Base-by-base conservation (phyloP, 2,113 vertebrate genomes). In the Takifugu flavidus region DNA sequence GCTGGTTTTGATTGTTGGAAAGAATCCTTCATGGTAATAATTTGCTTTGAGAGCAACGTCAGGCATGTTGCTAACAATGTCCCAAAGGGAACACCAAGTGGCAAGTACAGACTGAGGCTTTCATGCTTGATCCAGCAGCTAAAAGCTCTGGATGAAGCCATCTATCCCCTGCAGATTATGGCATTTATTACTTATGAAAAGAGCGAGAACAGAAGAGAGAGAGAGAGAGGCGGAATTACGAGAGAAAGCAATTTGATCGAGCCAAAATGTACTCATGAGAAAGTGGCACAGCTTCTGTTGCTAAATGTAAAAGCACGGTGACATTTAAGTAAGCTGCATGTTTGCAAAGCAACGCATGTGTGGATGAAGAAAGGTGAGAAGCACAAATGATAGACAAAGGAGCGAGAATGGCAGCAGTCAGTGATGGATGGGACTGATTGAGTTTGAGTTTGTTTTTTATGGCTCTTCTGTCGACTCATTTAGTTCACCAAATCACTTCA, bases 181-280 rank as follows among this genome's bases (percentile, higher is more conserved):
- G 62, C 68, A 74, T 77, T 82, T 77, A 81, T 79, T 80, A 74
- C 75, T 73, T 79, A 65, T 77, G 64, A 82, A 82, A 71, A 67
- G 73, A 63, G 68, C 67, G 2, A 62, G 53, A 74, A 74, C 56
- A 56, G 46, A 58, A 4, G 50, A 25, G 26, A 51, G 70, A 0
- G 54, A 43, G 50, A 11, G 51, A 1, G 58, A 20, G 49, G 14
- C 29, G 26, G 13, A 59, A 56, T 59, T 50, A 62, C 8, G 4
- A 64, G 27, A 46, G 15, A 56, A 58, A 59, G 50, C 45, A 5
- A 45, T 51, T 15, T 70, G 25, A 49, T 25, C 31, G 53, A 54
- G 60, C 78, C 63, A 42, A 51, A 59, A 65, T 51, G 12, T 12
- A 55, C 50, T 59, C 15, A 15, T 12, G 49, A 3, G 53, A 26